phyloP scores from a whole-genome alignment of 2,888 invertebrate species.

The Euplagia quadripunctaria region DNA sequence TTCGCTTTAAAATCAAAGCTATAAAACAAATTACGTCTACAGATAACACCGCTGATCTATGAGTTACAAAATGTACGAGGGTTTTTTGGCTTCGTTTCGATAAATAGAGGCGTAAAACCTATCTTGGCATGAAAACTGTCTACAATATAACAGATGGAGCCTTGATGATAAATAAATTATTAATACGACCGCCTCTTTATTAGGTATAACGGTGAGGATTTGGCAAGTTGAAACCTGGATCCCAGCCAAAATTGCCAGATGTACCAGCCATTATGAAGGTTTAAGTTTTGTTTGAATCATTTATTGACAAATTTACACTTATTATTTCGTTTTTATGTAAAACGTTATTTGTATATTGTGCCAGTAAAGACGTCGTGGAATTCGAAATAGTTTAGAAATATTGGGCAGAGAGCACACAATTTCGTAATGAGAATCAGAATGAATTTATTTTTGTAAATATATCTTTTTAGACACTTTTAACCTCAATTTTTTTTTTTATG shows the following conservation, averaged over 20 bases:
- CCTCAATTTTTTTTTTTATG: no score
- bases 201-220: slow-evolving; percentile 38
- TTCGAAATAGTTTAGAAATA: slow-evolving; percentile 5
- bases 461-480: neutral
- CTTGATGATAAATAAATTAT: slow-evolving; percentile 37
- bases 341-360: slow-evolving; percentile 11
- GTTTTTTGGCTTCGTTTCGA: neutral
- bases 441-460: neutral
- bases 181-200: slow-evolving; percentile 31
- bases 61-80: slow-evolving; percentile 1
- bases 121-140: slow-evolving; percentile 2
- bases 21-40: slow-evolving; percentile 4
- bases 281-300: slow-evolving; percentile 36
- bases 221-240: slow-evolving; percentile 54
- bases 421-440: no score
- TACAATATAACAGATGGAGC: slow-evolving; percentile 13
- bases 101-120: neutral
- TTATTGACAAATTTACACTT: slow-evolving; percentile 39
- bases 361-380: slow-evolving; percentile 13
- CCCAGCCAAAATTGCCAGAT: slow-evolving; percentile 55
- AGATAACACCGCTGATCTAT: slow-evolving; percentile 12
- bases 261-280: slow-evolving; percentile 33
- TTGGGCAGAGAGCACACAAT: slow-evolving; percentile 8
- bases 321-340: slow-evolving; percentile 35
- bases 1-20: slow-evolving; percentile 1